phyloP scores from a whole-genome alignment of 2,113 vertebrate genomes.

The Periophthalmodon schlosseri region DNA sequence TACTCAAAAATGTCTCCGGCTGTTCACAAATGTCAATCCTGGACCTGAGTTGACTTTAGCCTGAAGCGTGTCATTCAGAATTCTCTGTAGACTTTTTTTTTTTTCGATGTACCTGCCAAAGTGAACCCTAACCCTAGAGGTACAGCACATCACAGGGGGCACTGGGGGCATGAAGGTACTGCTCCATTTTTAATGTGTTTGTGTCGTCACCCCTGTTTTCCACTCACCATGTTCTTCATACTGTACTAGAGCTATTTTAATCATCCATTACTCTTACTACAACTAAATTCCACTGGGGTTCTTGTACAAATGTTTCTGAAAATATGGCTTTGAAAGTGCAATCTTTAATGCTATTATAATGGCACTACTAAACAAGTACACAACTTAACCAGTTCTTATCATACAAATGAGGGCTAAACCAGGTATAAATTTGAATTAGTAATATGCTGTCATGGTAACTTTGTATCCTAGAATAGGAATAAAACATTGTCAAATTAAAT shows the following conservation, averaged over 20 bases:
- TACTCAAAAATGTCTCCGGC: conserved; percentile 13
- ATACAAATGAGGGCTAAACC: not conserved
- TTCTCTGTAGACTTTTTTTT: conserved; percentile 21
- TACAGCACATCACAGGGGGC: conserved; percentile 19
- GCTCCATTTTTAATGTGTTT: conserved; percentile 45
- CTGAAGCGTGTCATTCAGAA: conserved; percentile 16
- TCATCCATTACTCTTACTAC: not conserved
- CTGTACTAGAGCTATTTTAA: not conserved
- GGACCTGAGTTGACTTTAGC: conserved; percentile 16
- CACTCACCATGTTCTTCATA: not conserved
- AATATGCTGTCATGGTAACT: too few species aligned
- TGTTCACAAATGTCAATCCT: conserved; percentile 30
- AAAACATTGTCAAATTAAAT: too few species aligned
- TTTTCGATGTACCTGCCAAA: conserved; percentile 42
- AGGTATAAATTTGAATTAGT: not conserved
- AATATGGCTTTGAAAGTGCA: not conserved
- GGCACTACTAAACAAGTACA: not conserved
- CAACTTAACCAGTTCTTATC: not conserved
- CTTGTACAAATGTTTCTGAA: not conserved
- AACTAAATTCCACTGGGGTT: conserved; percentile 9
- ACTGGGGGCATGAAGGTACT: conserved; percentile 23
- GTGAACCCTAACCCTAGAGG: conserved; percentile 35
- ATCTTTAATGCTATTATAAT: not conserved
- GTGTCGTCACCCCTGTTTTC: not conserved
- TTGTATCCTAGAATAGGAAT: not conserved